Conservation (phyloP, 1,140 invertebrate genomes). For the Cydia strobilella region DNA sequence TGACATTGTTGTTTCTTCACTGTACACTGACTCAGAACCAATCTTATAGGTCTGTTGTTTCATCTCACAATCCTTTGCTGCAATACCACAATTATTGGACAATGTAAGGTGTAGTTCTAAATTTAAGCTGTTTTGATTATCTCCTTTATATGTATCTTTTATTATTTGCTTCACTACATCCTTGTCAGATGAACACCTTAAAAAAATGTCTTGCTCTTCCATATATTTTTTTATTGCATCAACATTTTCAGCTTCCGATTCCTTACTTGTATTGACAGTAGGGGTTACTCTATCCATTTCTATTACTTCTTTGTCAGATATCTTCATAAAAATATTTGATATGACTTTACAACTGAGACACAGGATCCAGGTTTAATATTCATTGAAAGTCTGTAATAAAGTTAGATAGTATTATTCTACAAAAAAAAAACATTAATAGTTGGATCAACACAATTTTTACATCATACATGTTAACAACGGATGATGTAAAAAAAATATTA, state of each 20-base stretch:
- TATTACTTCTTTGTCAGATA: slow-evolving; percentile 33
- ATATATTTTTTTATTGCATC: slow-evolving; percentile 67
- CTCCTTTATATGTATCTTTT: not conserved
- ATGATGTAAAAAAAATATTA: too few relatives aligned
- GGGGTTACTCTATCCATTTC: slow-evolving; percentile 34
- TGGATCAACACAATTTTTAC: too few relatives aligned
- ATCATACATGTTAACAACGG: too few relatives aligned
- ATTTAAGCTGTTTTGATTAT: not conserved
- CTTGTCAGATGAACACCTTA: not conserved
- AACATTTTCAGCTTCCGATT: slow-evolving; percentile 61
- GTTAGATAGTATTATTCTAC: too few relatives aligned
- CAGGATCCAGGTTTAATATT: not conserved
- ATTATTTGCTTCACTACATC: not conserved
- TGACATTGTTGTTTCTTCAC: slow-evolving; percentile 1
- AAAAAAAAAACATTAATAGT: too few relatives aligned
- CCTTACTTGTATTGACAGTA: slow-evolving; percentile 43
- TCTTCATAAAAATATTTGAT: not conserved
- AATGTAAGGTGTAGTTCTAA: slow-evolving; percentile 3
- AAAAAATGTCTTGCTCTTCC: slow-evolving; percentile 51
- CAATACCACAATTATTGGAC: not conserved
- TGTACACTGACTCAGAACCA: not conserved
- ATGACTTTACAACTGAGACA: slow-evolving; percentile 4
- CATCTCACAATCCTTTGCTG: not conserved
- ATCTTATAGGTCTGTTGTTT: not conserved
- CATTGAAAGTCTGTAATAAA: not conserved